These are phyloP conservation scores for Macrophya annulata DNA, from an alignment of 2,888 invertebrate species.

Conservation along the genomic window DNA sequence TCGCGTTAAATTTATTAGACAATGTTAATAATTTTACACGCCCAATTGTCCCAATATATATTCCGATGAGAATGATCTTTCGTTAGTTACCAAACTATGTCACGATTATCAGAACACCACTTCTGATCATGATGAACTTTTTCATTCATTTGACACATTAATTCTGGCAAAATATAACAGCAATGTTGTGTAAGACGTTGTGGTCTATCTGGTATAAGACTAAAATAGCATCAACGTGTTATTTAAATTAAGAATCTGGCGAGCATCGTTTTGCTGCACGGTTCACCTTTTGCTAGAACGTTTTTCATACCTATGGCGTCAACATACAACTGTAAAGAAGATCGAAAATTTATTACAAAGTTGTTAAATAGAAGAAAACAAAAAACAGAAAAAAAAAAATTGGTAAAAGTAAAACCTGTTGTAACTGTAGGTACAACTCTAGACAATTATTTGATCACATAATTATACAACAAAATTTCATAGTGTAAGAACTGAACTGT, in stretches of 20 bases:
- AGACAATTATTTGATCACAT: background rate
- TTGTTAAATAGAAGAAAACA: background rate
- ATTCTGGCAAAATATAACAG: background rate
- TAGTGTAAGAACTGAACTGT: background rate
- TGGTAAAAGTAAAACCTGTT: background rate
- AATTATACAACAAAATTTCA: background rate
- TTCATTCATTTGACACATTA: background rate
- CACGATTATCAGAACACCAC: background rate
- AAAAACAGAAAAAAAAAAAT: background rate
- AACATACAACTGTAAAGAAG: constrained; percentile 3
- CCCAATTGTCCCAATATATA: background rate
- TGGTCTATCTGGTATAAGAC: background rate
- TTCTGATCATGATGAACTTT: constrained; percentile 12
- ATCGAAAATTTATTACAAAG: background rate
- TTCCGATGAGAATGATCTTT: background rate
- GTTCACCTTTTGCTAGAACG: constrained; percentile 30
- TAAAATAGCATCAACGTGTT: background rate
- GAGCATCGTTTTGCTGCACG: constrained; percentile 7
- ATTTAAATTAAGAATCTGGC: constrained; percentile 18
- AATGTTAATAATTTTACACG: background rate
- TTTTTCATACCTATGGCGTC: constrained; percentile 31
- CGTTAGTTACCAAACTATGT: background rate
- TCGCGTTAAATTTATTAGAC: background rate
- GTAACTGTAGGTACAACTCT: constrained; percentile 1
- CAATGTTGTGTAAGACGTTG: background rate